A percentile compares a stretch with the other conserved stretches of the same genome.
Evolutionary conservation across 2,797 vertebrate species (phyloP).

Genomic region (Gallirallus australis): DNA sequence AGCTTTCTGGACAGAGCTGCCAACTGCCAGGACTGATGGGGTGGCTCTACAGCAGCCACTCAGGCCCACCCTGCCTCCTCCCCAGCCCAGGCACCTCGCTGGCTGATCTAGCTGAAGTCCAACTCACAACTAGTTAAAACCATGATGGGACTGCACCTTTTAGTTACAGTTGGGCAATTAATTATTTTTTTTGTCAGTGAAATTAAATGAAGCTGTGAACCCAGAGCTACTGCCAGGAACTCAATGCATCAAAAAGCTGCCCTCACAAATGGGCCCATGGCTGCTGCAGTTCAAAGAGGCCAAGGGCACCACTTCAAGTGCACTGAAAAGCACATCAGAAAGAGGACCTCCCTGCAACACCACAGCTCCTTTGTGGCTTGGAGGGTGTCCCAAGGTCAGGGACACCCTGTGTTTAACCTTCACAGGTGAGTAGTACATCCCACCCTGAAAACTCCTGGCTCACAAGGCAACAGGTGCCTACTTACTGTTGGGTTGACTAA

Average conservation of each 20-base stretch:
- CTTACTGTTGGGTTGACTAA: background rate
- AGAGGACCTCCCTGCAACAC: background rate
- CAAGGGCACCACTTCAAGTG: background rate
- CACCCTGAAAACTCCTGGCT: background rate
- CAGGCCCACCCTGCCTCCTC: background rate
- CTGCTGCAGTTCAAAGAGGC: background rate
- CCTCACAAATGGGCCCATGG: background rate
- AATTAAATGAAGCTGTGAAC: background rate
- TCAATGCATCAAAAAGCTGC: background rate
- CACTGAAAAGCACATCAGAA: background rate
- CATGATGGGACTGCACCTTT: background rate
- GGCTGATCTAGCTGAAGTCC: background rate
- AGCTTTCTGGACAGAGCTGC: background rate
- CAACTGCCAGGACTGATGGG: background rate
- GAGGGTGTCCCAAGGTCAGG: background rate
- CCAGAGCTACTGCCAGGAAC: background rate
- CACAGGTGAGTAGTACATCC: background rate
- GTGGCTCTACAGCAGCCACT: background rate
- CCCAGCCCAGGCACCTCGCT: accelerated
- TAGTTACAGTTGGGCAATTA: background rate
- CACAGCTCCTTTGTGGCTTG: background rate
- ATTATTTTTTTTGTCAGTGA: background rate
- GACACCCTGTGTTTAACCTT: background rate
- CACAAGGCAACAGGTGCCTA: background rate
- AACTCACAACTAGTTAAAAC: background rate